phyloP scores from a whole-genome alignment of 2,113 vertebrate genomes.

The Dascyllus trimaculatus region DNA sequence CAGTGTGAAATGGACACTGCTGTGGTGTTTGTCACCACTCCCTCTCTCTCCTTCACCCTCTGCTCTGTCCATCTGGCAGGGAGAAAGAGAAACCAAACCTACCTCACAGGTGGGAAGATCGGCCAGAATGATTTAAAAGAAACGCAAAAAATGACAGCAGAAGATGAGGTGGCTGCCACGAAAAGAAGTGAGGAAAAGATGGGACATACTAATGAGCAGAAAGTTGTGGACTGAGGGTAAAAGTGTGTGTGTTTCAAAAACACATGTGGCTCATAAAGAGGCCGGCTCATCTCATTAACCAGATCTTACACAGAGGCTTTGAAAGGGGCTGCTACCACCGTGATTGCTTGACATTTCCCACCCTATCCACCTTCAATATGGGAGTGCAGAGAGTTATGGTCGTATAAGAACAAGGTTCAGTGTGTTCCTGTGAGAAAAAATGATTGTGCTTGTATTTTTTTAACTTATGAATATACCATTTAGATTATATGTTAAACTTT shows the following conservation, averaged over 20 bases:
- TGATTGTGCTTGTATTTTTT: not conserved
- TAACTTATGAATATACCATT: not conserved
- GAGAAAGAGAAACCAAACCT: conserved; percentile 13
- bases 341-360: conserved; percentile 1
- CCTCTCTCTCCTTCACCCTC: conserved; percentile 2
- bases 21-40: conserved; percentile 34
- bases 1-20: conserved; percentile 41
- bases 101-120: conserved; percentile 31
- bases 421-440: not conserved
- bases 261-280: conserved; percentile 54
- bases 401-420: not conserved
- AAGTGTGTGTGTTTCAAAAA: conserved; percentile 23
- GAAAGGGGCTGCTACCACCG: conserved; percentile 20
- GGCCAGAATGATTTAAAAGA: not conserved
- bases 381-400: conserved; percentile 13
- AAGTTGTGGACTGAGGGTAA: conserved; percentile 28
- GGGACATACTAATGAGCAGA: not conserved
- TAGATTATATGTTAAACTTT: not conserved
- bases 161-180: not conserved
- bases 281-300: conserved; percentile 49
- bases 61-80: conserved; percentile 54
- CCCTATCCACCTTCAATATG: not conserved
- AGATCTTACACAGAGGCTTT: conserved; percentile 45
- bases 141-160: not conserved
- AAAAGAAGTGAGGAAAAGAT: not conserved